A percentile compares a stretch with the other conserved stretches of the same genome.
Conservation (phyloP, 2,797 vertebrate species). For the Cygnus olor region DNA sequence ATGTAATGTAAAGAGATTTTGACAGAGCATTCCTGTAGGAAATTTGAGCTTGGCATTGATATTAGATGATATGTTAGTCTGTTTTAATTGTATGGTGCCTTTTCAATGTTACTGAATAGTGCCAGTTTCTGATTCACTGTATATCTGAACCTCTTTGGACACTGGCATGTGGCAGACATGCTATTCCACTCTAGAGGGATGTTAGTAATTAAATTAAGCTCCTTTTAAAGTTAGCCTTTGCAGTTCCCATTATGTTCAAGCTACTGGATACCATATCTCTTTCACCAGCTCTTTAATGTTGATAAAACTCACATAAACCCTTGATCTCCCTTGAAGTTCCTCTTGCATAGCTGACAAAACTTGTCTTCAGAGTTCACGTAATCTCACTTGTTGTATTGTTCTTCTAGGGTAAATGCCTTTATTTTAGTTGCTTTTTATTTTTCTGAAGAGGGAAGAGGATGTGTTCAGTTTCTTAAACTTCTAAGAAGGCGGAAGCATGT, state of each 20-base stretch:
- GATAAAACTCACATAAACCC: neutral
- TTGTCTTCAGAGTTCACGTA: slow-evolving; percentile 4
- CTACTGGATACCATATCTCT: neutral
- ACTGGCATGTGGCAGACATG: neutral
- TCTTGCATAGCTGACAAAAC: slow-evolving; percentile 30
- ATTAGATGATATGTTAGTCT: neutral
- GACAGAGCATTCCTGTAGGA: neutral
- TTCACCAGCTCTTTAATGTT: slow-evolving; percentile 28
- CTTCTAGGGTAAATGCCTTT: slow-evolving; percentile 19
- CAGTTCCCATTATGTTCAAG: neutral
- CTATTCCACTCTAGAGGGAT: neutral
- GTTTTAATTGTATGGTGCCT: neutral
- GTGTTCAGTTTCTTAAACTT: slow-evolving; percentile 30
- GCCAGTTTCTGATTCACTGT: neutral
- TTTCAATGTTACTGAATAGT: neutral
- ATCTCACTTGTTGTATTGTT: neutral
- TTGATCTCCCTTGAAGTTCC: neutral
- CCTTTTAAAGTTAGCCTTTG: neutral
- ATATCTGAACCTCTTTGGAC: neutral
- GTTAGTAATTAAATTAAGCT: slow-evolving; percentile 12
- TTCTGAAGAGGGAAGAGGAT: neutral
- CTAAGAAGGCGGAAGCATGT: neutral
- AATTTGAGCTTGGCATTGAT: neutral
- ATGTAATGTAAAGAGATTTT: neutral
- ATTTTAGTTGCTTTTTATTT: slow-evolving; percentile 33